Evolutionary conservation across 2,797 vertebrate genomes (phyloP).

Genomic region (Neostethus bicornis): DNA sequence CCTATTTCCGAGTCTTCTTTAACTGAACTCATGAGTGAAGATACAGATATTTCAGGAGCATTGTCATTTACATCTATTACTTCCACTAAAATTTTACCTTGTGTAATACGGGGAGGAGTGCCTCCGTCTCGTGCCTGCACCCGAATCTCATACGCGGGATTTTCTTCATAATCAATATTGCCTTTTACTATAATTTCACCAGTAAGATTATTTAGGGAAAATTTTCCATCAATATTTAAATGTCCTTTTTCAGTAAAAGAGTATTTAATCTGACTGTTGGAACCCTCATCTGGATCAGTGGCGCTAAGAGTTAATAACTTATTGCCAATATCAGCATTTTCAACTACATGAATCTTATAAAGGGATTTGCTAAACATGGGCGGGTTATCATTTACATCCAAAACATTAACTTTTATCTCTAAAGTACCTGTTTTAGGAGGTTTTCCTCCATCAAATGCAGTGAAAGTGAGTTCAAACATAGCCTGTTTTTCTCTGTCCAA

Average conservation of each 20-base stretch:
- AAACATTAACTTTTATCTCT: slow-evolving; percentile 67
- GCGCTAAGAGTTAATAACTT: slow-evolving; percentile 62
- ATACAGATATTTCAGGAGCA: slow-evolving; percentile 68
- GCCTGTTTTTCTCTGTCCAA: slow-evolving; percentile 80
- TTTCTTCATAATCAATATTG: slow-evolving; percentile 70
- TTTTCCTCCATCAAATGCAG: slow-evolving; percentile 80
- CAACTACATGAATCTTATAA: slow-evolving; percentile 73
- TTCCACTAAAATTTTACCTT: slow-evolving; percentile 72
- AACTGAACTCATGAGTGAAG: slow-evolving; percentile 64
- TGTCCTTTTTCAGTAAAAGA: slow-evolving; percentile 57
- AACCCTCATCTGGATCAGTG: slow-evolving; percentile 67
- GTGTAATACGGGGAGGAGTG: slow-evolving; percentile 52
- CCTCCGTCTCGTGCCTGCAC: slow-evolving; percentile 72
- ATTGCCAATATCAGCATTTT: slow-evolving; percentile 57
- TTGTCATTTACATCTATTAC: slow-evolving; percentile 78
- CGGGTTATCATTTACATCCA: slow-evolving; percentile 83
- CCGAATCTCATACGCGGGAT: slow-evolving; percentile 64
- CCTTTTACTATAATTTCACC: slow-evolving; percentile 68
- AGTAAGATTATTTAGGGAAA: slow-evolving; percentile 53
- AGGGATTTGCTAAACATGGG: slow-evolving; percentile 74
- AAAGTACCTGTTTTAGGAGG: slow-evolving; percentile 72
- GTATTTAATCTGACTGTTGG: slow-evolving; percentile 66
- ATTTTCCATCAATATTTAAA: slow-evolving; percentile 39
- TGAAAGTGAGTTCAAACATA: slow-evolving; percentile 65
- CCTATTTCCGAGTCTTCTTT: slow-evolving; percentile 73